Percentiles rank a stretch among this genome's conserved stretches.
Conservation (phyloP, 2,797 vertebrate genomes). For the Oreortyx pictus region DNA sequence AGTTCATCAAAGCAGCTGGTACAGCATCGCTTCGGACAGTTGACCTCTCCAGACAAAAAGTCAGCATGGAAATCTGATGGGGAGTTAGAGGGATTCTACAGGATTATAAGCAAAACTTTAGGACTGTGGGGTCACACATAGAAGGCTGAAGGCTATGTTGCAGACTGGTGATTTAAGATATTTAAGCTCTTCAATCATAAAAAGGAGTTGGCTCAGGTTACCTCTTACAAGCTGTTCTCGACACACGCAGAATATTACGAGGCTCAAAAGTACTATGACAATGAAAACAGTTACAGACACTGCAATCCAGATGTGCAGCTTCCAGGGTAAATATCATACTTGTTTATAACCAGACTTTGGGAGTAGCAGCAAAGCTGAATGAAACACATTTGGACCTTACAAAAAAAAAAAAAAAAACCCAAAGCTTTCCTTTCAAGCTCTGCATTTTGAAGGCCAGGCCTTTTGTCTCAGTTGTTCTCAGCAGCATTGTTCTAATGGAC, state of each 20-base stretch:
- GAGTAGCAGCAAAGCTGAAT: constrained; percentile 25
- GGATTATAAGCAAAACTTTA: not conserved
- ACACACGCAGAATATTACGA: not conserved
- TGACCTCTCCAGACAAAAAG: not conserved
- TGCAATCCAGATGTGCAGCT: constrained; percentile 58
- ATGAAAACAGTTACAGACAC: constrained; percentile 6
- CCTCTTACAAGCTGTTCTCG: not conserved
- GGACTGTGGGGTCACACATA: not conserved
- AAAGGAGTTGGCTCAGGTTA: not conserved
- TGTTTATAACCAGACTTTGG: constrained; percentile 44
- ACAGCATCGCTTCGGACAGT: not conserved
- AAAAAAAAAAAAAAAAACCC: constrained; percentile 13
- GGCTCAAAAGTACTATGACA: not conserved
- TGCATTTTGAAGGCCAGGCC: constrained; percentile 49
- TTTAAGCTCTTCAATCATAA: not conserved
- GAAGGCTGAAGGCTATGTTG: not conserved
- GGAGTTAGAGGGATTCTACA: not conserved
- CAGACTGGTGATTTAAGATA: not conserved
- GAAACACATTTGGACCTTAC: constrained; percentile 61
- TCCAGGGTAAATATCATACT: constrained; percentile 10
- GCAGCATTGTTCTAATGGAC: constrained; percentile 52
- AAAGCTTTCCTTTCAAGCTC: constrained; percentile 46
- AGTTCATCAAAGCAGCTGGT: not conserved
- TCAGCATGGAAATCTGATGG: not conserved
- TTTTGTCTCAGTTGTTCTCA: constrained; percentile 48